Base-by-base conservation (phyloP, 2,797 vertebrate species). In the Sebastes paucispinis region DNA sequence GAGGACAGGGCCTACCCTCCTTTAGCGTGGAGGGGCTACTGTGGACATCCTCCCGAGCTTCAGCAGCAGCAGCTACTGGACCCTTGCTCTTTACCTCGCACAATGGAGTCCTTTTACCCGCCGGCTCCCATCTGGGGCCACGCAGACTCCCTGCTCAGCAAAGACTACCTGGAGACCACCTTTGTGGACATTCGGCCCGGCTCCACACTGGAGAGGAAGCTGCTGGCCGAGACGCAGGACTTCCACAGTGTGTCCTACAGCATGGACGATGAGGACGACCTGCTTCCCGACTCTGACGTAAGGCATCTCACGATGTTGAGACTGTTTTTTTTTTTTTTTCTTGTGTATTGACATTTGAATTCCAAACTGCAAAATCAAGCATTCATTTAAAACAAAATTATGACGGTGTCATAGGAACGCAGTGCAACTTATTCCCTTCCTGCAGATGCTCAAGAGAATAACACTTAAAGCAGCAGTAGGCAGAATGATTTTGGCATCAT, bases 161-260 rank as follows among this genome's bases (percentile, higher is more conserved):
- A 96, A 83, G 96, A 96, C 85, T 96, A 96, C 83, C 91, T 96
- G 80, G 97, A 97, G 93, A 97, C 96, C 18, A 96, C 96, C 3
- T 97, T 97, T 60, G 96, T 96, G 82, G 96, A 97, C 85, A 89
- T 95, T 25, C 88, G 89, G 6, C 95, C 95, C 1, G 93, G 94
- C 31, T 94, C 94, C 7, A 89, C 90, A 0, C 88, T 95, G 87
- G 93, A 96, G 86, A 94, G 93, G 82, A 95, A 96, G 89, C 93
- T 96, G 77, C 84, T 96, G 83, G 90, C 93, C 1, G 93, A 96
- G 84, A 92, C 94, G 27, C 95, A 95, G 89, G 94, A 96, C 87
- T 93, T 91, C 91, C 94, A 96, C 79, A 96, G 96, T 0, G 94
- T 93, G 27, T 95, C 96, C 74, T 96, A 95, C 89, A 96, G 95